Base-by-base conservation (phyloP, 2,113 vertebrate genomes). In the Hippocampus zosterae region DNA sequence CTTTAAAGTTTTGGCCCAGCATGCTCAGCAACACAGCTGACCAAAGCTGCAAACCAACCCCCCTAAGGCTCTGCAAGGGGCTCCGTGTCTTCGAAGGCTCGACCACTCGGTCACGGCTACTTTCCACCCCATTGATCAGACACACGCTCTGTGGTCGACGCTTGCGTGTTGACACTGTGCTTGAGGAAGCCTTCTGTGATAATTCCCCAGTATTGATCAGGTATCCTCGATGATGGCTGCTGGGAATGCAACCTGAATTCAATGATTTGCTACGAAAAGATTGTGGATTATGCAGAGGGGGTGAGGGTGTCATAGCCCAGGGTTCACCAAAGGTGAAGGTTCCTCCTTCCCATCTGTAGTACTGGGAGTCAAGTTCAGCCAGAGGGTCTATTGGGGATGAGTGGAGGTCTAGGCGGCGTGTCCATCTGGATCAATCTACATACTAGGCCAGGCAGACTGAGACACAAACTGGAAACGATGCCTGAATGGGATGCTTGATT, bases 341-440 rank as follows among this genome's bases (percentile, higher is more conserved):
- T 69, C 78, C 83, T 82, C 82, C 81, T 74, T 82, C 84, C 89
- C 90, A 89, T 91, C 88, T 91, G 91, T 81, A 85, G 84, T 84
- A 74, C 75, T 83, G 72, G 76, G 88, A 91, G 91, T 92, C 92
- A 92, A 92, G 91, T 93, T 92, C 92, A 93, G 81, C 83, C 82
- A 86, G 66, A 73, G 83, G 87, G 88, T 89, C 86, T 87, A 73
- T 79, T 85, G 76, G 83, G 88, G 86, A 11, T 7, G 52, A 87
- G 83, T 73, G 68, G 73, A 77, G 79, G 85, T 90, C 91, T 91
- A 88, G 83, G 88, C 72, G 67, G 68, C 79, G 78, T 76, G 84
- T 90, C 90, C 92, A 91, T 91, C 90, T 92, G 90, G 89, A 88
- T 85, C 73, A 88, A 86, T 91, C 83, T 91, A 86, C 90, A 91